A percentile compares a stretch with the other conserved stretches of the same genome.
phyloP scores from a whole-genome alignment of 2,113 vertebrate genomes.

The Pelusios castaneus region DNA sequence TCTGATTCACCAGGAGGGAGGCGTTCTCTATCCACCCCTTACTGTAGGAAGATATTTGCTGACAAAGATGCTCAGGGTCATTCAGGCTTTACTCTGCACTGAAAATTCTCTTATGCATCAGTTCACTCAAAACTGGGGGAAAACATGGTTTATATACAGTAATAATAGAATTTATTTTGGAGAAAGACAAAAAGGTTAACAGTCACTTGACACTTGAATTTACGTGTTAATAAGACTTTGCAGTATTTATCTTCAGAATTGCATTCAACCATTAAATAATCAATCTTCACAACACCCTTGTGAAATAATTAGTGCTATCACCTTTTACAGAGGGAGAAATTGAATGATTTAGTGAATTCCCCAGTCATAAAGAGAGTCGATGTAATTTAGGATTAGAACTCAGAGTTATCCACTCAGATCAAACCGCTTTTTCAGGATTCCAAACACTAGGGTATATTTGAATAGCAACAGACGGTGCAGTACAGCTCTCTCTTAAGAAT shows the following conservation, averaged over 20 bases:
- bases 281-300: background rate
- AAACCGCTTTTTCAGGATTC: background rate
- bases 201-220: background rate
- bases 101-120: background rate
- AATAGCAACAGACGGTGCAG: background rate
- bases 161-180: background rate
- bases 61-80: background rate
- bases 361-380: background rate
- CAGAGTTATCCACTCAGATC: background rate
- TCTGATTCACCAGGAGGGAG: background rate
- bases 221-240: background rate
- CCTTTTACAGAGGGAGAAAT: background rate
- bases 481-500: background rate
- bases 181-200: background rate
- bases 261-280: background rate
- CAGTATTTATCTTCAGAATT: background rate
- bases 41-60: background rate
- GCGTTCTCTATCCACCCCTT: background rate
- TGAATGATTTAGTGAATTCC: background rate
- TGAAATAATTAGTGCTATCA: background rate
- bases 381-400: background rate
- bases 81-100: background rate
- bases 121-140: background rate
- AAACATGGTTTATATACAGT: background rate
- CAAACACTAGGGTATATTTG: background rate